Evolutionary conservation across 2,113 vertebrate genomes (phyloP), one percentile per base, ranked within the genome.

Genomic region (Burhinus oedicnemus): DNA sequence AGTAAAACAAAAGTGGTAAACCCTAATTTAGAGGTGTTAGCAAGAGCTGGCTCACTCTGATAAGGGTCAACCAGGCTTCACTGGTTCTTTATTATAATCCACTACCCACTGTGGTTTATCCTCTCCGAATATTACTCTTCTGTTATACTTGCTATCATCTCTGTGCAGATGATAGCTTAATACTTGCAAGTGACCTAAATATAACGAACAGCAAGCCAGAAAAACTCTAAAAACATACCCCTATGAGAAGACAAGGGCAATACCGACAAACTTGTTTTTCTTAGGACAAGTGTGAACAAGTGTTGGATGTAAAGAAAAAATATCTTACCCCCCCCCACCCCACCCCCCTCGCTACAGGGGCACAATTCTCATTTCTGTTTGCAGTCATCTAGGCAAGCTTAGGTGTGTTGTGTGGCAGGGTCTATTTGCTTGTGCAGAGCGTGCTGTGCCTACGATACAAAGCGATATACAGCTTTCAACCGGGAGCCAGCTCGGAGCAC

Each of bases 261-360:
- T 47, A 80, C 27, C 14, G 29, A 29, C 22, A 36, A 88, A 49
- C 38, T 70, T 83, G 66, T 77, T 94, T 82, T 58, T 62, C 69
- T 72, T 91, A 83, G 64, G 55, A 92, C 82, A 95, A 90, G 84
- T 78, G 75, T 77, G 82, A 94, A 81, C 81, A 84, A 70, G 62
- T 74, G 60, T 52, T 86, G 82, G 40, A n/a, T 54, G 27, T 54
- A 65, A 90, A 80, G 83, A 55, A 62, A 81, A 87, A 36, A 65
- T n/a, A n/a, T n/a, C n/a, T n/a, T n/a, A n/a, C n/a, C n/a, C n/a
- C n/a, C n/a, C n/a, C n/a, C n/a, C n/a, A n/a, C n/a, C n/a, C n/a
- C n/a, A n/a, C n/a, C n/a, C 29, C 29, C 30, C 32, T 77, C 64
- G 54, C 70, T 90, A 62, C 22, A 47, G 47, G 47, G 87, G 21